Percentiles rank a stretch among this genome's conserved stretches.
These are phyloP conservation scores for Tychaedon coryphoeus DNA, from an alignment of 2,113 vertebrate species.

Conservation along the genomic window DNA sequence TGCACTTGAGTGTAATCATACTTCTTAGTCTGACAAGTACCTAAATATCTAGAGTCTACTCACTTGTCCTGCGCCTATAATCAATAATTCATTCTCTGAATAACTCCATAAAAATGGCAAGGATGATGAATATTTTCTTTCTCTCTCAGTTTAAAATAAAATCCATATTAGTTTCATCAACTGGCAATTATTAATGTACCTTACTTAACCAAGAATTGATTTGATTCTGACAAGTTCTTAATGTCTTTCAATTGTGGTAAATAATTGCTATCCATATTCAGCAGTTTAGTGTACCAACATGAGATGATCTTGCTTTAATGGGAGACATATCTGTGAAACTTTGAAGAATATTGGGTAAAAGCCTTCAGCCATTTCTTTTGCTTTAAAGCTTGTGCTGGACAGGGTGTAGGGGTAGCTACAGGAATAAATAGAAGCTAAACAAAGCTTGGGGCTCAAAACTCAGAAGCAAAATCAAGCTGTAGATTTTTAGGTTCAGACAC, in stretches of 20 bases:
- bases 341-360: neutral
- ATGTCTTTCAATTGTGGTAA: conserved; percentile 56
- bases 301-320: conserved; percentile 54
- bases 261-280: conserved; percentile 51
- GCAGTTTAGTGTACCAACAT: neutral
- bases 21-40: conserved; percentile 41
- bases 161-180: conserved; percentile 62
- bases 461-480: neutral
- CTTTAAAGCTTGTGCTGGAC: neutral
- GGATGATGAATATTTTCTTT: conserved; percentile 49
- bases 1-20: neutral
- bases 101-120: conserved; percentile 51
- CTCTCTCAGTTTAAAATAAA: conserved; percentile 61
- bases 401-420: neutral
- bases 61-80: conserved; percentile 14
- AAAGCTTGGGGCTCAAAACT: neutral
- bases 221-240: conserved; percentile 60
- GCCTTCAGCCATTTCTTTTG: neutral
- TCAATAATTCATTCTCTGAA: conserved; percentile 62
- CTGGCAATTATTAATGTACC: conserved; percentile 33
- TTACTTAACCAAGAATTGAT: conserved; percentile 61
- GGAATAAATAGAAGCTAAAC: neutral
- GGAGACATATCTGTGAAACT: conserved; percentile 1
- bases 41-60: conserved; percentile 30
- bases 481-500: neutral